Evolutionary conservation across 2,888 invertebrate species (phyloP), one percentile per base, ranked within the genome.

Genomic region (Hypomecis atomaria): DNA sequence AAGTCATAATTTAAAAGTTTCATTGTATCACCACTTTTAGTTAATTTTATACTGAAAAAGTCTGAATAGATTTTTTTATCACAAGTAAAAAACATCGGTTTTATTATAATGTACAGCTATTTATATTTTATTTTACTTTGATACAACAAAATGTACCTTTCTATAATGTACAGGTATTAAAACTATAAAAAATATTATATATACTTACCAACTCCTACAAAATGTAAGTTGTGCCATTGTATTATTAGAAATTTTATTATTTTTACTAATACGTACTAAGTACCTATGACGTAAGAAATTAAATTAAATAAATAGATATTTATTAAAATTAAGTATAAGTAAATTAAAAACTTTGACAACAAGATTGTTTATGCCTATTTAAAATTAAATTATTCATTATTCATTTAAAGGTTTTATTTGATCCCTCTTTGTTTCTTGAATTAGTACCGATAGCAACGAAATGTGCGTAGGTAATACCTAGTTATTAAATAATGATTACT

Each of bases 281-380:
- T 40, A 54, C 37, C 8, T 45, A 23, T 37, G 1, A 44, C 13
- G 8, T 54, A 54, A 43, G 42, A 23, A 23, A 23, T 23, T 43
- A 34, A 34, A 34, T 43, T n/a, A 54, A 36, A 54, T 43, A 43
- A 34, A 37, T 55, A 53, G 34, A 37, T 64, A 58, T 68, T 50
- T 56, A 65, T 34, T 56, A 54, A 69, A 64, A 47, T 33, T 52
- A 59, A 38, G 50, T n/a, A 48, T 50, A 13, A n/a, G 34, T 50
- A 13, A 23, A 56, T 37, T 60, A 44, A 49, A 80, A 82, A 81
- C 80, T 81, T 84, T 83, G 81, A 83, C 78, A 83, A 81, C 82
- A 77, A 75, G 76, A 78, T 77, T 78, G 74, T 74, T 74, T 71
- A 67, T 65, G 71, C 71, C 69, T 69, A 74, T 65, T 73, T 76